Evolutionary conservation across 1,140 invertebrate genomes (phyloP).

Genomic region (Leguminivora glycinivorella): DNA sequence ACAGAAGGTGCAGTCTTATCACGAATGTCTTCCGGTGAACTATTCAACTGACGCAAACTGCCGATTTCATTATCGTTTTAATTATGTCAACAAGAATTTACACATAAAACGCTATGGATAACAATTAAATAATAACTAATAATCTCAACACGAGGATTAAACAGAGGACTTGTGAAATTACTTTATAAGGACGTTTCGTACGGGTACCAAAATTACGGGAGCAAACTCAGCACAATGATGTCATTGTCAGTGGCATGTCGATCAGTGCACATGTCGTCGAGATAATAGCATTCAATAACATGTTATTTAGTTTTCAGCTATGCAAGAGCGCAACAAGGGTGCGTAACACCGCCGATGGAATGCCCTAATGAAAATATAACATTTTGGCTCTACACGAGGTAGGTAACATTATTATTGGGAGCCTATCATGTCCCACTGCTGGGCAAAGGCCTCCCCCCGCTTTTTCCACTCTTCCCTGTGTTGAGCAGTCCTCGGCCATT

Average conservation of each 20-base stretch:
- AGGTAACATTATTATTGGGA: slow-evolving; percentile 50
- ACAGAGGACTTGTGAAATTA: no score
- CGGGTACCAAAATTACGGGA: no score
- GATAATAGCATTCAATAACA: neutral
- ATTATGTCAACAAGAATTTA: neutral
- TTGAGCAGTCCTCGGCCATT: no score
- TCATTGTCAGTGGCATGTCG: no score
- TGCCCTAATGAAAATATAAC: slow-evolving; percentile 81
- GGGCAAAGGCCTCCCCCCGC: no score
- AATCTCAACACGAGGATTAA: no score
- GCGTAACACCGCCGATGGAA: slow-evolving; percentile 56
- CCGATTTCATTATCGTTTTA: slow-evolving; percentile 1
- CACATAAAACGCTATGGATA: neutral
- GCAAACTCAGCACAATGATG: no score
- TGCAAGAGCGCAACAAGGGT: slow-evolving; percentile 35
- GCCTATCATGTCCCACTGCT: no score
- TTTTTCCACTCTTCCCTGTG: no score
- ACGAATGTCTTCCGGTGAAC: neutral
- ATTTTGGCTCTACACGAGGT: slow-evolving; percentile 82
- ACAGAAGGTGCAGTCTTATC: neutral
- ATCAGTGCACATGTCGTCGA: no score
- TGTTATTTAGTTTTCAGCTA: slow-evolving; percentile 29
- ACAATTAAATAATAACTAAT: no score
- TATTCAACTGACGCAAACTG: neutral
- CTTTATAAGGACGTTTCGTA: no score